Evolutionary conservation across 1,140 invertebrate genomes (phyloP).

Genomic region (Scaptomyza hsui): DNA sequence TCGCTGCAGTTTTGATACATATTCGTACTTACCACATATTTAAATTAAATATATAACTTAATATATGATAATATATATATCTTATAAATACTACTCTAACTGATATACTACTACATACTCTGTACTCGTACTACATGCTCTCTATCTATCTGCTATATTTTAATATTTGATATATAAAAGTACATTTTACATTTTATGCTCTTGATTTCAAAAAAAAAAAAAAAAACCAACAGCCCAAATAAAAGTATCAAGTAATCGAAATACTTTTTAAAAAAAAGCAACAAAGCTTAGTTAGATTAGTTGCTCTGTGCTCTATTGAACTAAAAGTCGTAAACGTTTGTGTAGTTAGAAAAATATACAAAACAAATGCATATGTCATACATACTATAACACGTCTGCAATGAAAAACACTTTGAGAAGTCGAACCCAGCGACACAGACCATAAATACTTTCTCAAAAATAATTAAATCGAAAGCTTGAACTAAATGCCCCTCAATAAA

Average conservation of each 20-base stretch:
- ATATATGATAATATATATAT: constrained; percentile 31
- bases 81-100: constrained; percentile 21
- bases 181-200: constrained; percentile 3
- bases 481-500: constrained; percentile 20
- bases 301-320: constrained; percentile 43
- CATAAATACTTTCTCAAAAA: not conserved
- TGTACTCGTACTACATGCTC: constrained; percentile 15
- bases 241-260: constrained; percentile 9
- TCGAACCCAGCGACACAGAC: not conserved
- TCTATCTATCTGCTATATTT: constrained; percentile 20
- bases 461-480: constrained; percentile 20
- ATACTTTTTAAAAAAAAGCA: constrained; percentile 1
- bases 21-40: constrained; percentile 29
- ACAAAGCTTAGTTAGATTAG: constrained; percentile 46
- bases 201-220: constrained; percentile 40
- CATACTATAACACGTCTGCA: not conserved
- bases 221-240: constrained; percentile 11
- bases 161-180: constrained; percentile 33
- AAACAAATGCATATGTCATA: constrained; percentile 9
- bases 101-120: constrained; percentile 7
- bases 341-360: constrained; percentile 42
- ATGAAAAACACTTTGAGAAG: constrained; percentile 8
- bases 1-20: constrained; percentile 42
- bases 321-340: constrained; percentile 50
- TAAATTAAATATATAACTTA: constrained; percentile 25